Percentiles rank a stretch among this genome's conserved stretches.
These are phyloP conservation scores for Drosophila cognata DNA, from an alignment of 2,888 invertebrate genomes.

Conservation along the genomic window DNA sequence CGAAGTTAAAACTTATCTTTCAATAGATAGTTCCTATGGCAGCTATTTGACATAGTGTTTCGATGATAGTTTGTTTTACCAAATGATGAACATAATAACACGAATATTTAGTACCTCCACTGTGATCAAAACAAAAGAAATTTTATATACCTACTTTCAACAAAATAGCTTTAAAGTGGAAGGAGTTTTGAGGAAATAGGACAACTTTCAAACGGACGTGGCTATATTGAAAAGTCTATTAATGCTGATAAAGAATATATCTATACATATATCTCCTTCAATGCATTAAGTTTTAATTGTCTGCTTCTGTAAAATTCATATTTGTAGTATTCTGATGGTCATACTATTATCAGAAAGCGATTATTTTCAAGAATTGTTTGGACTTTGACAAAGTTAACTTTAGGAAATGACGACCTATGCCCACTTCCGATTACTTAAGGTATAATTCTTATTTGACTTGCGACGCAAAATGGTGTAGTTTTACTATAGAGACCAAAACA, in stretches of 20 bases:
- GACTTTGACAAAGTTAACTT: not conserved
- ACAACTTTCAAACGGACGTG: not conserved
- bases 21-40: not conserved
- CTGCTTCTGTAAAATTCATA: not conserved
- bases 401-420: not conserved
- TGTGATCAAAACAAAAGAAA: not conserved
- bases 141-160: not conserved
- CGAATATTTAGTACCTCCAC: not conserved
- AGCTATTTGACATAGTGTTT: not conserved
- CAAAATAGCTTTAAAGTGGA: not conserved
- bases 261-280: not conserved
- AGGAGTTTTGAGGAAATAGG: too few species aligned
- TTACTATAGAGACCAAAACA: not conserved
- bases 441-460: too few species aligned
- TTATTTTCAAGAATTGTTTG: not conserved
- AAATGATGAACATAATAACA: accelerated
- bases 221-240: not conserved
- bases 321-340: not conserved
- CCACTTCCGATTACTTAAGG: not conserved
- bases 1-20: not conserved
- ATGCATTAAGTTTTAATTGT: not conserved
- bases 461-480: too few species aligned
- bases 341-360: not conserved
- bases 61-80: not conserved
- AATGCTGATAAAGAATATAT: not conserved